A percentile compares a stretch with the other conserved stretches of the same genome.
These are phyloP conservation scores for Cremastobaeus sp. DNA, from an alignment of 2,888 invertebrate species.

Conservation along the genomic window DNA sequence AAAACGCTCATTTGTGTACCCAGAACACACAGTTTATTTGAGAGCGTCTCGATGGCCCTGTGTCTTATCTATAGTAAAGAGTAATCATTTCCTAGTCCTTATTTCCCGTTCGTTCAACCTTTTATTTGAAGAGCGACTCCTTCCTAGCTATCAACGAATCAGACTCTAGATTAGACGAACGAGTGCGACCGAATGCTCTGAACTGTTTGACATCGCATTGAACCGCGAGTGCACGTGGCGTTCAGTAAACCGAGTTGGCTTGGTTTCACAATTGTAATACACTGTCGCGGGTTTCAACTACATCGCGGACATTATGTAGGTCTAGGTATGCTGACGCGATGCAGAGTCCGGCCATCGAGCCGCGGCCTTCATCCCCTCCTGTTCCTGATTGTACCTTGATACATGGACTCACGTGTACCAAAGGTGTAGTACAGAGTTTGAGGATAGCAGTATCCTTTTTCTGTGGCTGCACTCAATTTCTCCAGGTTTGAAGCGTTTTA, in stretches of 20 bases:
- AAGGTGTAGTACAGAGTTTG: constrained; percentile 22
- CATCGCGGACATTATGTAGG: constrained; percentile 65
- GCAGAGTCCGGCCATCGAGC: constrained; percentile 63
- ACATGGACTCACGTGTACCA: constrained; percentile 39
- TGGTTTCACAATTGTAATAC: constrained; percentile 28
- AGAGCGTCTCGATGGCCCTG: neutral
- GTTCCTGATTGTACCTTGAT: constrained; percentile 37
- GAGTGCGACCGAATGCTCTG: too few species aligned
- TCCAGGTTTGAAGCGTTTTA: neutral
- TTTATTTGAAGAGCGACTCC: too few species aligned
- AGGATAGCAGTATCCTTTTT: constrained; percentile 23
- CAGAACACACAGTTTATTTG: too few species aligned
- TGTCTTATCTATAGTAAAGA: too few species aligned
- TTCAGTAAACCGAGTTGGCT: constrained; percentile 18
- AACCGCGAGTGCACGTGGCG: constrained; percentile 49
- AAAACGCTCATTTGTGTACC: too few species aligned
- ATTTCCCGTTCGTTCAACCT: too few species aligned
- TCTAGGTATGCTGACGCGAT: constrained; percentile 67
- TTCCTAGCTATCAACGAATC: too few species aligned
- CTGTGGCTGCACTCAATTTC: neutral
- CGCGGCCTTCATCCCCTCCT: constrained; percentile 73
- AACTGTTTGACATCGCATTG: too few species aligned
- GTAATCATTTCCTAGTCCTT: too few species aligned
- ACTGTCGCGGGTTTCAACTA: constrained; percentile 32
- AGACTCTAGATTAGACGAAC: too few species aligned